phyloP scores from a whole-genome alignment of 2,888 invertebrate species.

The Drosophila cognata region DNA sequence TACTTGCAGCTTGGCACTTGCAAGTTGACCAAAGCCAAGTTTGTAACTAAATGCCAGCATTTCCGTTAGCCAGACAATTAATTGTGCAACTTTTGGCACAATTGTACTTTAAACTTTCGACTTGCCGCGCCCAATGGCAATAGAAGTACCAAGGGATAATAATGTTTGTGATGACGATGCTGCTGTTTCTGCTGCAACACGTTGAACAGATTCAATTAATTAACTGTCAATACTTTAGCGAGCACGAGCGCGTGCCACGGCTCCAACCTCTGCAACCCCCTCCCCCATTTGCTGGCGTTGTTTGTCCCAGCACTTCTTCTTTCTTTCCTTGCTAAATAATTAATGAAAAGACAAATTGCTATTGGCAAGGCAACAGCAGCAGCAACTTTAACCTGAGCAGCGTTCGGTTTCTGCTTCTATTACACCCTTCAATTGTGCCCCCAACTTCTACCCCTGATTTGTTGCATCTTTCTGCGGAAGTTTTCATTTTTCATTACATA shows the following conservation, averaged over 20 bases:
- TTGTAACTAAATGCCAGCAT: slow-evolving; percentile 56
- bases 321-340: slow-evolving; percentile 65
- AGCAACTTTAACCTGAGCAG: slow-evolving; percentile 4
- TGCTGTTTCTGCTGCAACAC: slow-evolving; percentile 56
- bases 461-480: background rate
- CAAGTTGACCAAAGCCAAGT: slow-evolving; percentile 54
- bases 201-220: slow-evolving; percentile 73
- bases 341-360: slow-evolving; percentile 78
- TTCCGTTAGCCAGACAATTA: slow-evolving; percentile 55
- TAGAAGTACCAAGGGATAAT: slow-evolving; percentile 9
- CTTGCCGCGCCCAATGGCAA: slow-evolving; percentile 35
- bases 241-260: slow-evolving; percentile 47
- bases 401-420: background rate
- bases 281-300: slow-evolving; percentile 13
- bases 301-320: slow-evolving; percentile 34
- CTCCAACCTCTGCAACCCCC: background rate
- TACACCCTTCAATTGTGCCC: slow-evolving; percentile 18
- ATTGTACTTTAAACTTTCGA: slow-evolving; percentile 58
- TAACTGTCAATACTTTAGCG: slow-evolving; percentile 68
- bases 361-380: slow-evolving; percentile 35
- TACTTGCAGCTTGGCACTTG: slow-evolving; percentile 13
- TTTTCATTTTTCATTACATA: slow-evolving; percentile 30
- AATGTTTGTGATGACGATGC: slow-evolving; percentile 1
- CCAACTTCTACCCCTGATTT: slow-evolving; percentile 14
- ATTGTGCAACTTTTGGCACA: slow-evolving; percentile 58